phyloP scores from a whole-genome alignment of 2,113 vertebrate species.

The Pedionomus torquatus region DNA sequence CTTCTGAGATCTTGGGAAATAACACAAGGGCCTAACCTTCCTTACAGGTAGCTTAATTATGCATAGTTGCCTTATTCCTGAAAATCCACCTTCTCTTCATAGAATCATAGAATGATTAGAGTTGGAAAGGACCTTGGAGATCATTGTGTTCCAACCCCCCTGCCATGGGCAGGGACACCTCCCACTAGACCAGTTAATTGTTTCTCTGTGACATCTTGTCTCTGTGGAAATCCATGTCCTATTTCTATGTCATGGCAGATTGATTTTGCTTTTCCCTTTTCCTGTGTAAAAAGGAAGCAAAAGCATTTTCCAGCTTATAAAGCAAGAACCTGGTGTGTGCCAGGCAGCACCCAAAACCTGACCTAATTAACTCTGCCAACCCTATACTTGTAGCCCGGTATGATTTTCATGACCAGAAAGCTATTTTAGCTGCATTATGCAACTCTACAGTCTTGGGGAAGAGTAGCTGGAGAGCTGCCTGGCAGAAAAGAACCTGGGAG shows the following conservation, averaged over 20 bases:
- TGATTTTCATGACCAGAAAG: not conserved
- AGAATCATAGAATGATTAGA: too few species aligned
- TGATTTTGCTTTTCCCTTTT: not conserved
- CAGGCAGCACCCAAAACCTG: not conserved
- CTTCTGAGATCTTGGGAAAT: not conserved
- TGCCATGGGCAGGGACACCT: too few species aligned
- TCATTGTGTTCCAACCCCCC: too few species aligned
- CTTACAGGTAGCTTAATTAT: not conserved
- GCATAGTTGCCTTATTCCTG: not conserved
- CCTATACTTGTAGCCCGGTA: not conserved
- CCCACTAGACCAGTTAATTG: too few species aligned
- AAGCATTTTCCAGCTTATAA: not conserved
- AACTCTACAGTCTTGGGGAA: not conserved
- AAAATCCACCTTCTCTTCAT: not conserved
- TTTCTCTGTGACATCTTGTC: not conserved
- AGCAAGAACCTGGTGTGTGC: not conserved
- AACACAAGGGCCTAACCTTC: not conserved
- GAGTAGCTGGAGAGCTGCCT: not conserved
- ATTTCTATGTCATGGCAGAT: not conserved
- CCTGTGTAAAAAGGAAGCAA: not conserved
- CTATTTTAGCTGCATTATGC: not conserved
- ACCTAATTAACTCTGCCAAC: not conserved
- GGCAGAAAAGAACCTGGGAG: not conserved
- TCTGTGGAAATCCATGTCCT: not conserved
- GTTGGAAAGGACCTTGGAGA: too few species aligned